Evolutionary conservation across 2,888 invertebrate species (phyloP).

Genomic region (Hypercompe scribonia): DNA sequence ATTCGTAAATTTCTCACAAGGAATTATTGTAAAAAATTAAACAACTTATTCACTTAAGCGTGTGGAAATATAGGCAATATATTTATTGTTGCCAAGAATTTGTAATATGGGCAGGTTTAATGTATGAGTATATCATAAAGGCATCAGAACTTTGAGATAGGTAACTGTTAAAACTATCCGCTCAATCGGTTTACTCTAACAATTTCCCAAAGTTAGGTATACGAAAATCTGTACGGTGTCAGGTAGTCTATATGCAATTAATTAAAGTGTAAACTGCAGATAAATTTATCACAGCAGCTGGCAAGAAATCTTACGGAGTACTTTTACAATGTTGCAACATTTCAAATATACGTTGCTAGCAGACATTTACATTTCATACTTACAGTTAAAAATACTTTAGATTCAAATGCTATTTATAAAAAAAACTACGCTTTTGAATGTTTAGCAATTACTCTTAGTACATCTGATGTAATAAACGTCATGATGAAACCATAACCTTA

Average conservation of each 20-base stretch:
- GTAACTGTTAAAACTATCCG: background rate
- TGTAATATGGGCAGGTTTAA: too few relatives aligned
- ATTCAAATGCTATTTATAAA: too few relatives aligned
- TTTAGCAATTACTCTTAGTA: too few relatives aligned
- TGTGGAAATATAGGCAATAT: background rate
- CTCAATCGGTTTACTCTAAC: background rate
- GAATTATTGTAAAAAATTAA: too few relatives aligned
- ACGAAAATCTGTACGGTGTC: background rate
- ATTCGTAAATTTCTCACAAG: too few relatives aligned
- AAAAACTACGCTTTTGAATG: too few relatives aligned
- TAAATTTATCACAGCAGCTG: constrained; percentile 22
- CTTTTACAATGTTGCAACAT: background rate
- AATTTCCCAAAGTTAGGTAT: constrained; percentile 10
- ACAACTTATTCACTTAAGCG: too few relatives aligned
- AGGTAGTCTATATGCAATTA: constrained; percentile 12
- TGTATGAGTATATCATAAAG: background rate
- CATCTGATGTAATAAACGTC: too few relatives aligned
- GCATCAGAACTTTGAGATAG: background rate
- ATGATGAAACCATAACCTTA: too few relatives aligned
- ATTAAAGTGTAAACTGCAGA: constrained; percentile 11
- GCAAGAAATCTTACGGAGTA: constrained; percentile 7
- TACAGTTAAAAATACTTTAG: too few relatives aligned
- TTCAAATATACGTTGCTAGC: too few relatives aligned
- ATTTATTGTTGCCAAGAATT: background rate
- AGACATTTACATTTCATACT: too few relatives aligned